phyloP scores from a whole-genome alignment of 2,888 invertebrate species.

The Melangyna quadrimaculata region DNA sequence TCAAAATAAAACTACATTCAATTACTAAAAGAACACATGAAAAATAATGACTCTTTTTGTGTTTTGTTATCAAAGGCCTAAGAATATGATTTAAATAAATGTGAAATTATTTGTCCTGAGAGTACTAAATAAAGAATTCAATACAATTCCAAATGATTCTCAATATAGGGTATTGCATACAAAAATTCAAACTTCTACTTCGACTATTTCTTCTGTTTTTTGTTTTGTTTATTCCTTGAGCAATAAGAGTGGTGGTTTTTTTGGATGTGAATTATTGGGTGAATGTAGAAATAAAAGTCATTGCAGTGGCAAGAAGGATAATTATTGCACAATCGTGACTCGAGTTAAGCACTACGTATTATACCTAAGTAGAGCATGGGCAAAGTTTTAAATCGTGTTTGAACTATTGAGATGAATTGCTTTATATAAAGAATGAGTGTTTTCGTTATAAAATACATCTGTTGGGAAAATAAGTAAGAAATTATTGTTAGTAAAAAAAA shows the following conservation, averaged over 20 bases:
- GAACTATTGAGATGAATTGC: constrained; percentile 39
- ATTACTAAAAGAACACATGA: too few relatives aligned
- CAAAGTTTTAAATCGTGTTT: constrained; percentile 43
- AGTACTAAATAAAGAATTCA: neutral
- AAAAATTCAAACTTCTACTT: neutral
- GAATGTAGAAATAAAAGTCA: constrained; percentile 44
- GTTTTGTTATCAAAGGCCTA: too few relatives aligned
- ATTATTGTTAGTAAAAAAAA: neutral
- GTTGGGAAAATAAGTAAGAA: neutral
- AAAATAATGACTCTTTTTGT: too few relatives aligned
- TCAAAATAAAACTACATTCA: too few relatives aligned
- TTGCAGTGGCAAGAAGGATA: constrained; percentile 45
- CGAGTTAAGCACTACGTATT: neutral
- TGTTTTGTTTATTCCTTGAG: neutral
- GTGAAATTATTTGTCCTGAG: too few relatives aligned
- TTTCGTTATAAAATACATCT: constrained; percentile 7
- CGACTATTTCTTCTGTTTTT: neutral
- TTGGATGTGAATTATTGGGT: neutral
- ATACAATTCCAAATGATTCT: neutral
- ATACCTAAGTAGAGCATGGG: too few relatives aligned
- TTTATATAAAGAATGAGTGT: neutral
- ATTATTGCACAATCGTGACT: constrained; percentile 54
- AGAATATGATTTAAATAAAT: too few relatives aligned
- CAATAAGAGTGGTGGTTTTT: neutral
- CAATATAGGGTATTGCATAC: neutral